phyloP scores from a whole-genome alignment of 2,113 vertebrate genomes.

The Hyperopisus bebe region DNA sequence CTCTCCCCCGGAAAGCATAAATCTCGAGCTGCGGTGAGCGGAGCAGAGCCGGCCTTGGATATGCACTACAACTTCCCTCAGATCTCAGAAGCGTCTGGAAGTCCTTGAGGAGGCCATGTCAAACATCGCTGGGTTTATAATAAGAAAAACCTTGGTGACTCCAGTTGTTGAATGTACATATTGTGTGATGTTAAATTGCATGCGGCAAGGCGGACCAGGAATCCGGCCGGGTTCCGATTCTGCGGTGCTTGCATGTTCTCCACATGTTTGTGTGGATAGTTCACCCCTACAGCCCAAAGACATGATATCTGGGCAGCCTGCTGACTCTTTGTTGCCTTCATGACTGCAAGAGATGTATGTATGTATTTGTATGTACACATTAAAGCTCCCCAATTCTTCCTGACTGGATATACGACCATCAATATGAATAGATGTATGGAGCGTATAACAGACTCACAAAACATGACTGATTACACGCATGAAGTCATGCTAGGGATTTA shows the following conservation, averaged over 20 bases:
- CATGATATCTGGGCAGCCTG: background rate
- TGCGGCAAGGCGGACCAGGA: background rate
- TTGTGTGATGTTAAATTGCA: background rate
- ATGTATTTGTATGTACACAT: background rate
- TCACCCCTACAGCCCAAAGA: background rate
- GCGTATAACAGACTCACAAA: background rate
- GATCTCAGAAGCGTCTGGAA: background rate
- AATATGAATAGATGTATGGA: background rate
- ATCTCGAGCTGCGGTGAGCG: background rate
- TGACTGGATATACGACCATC: background rate
- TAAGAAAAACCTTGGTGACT: background rate
- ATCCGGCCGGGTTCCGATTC: background rate
- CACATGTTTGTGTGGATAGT: background rate
- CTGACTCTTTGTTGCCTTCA: background rate
- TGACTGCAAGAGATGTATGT: background rate
- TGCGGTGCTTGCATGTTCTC: background rate
- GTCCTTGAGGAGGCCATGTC: background rate
- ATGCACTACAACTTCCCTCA: background rate
- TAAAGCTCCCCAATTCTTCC: background rate
- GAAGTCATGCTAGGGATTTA: background rate
- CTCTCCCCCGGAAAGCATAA: slow-evolving; percentile 19
- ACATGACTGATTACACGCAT: background rate
- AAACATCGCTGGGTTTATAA: background rate
- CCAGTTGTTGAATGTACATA: background rate
- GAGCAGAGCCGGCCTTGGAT: background rate